Percentiles rank a stretch among this genome's conserved stretches.
phyloP scores from a whole-genome alignment of 2,797 vertebrate species.

The Erpetoichthys calabaricus region DNA sequence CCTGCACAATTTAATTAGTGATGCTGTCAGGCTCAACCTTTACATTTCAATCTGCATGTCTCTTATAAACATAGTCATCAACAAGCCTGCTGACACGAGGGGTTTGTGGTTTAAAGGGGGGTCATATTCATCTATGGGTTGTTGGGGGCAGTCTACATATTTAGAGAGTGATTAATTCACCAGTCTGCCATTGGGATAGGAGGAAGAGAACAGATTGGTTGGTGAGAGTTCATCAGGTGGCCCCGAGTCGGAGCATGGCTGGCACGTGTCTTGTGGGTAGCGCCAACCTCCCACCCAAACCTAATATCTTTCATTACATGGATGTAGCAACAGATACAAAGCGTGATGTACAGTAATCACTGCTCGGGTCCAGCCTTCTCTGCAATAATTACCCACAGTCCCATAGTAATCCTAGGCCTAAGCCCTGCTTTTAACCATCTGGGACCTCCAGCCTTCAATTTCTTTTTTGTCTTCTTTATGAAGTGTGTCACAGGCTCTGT shows the following conservation, averaged over 20 bases:
- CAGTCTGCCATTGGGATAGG: constrained; percentile 18
- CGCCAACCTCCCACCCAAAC: background rate
- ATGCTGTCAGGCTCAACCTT: constrained; percentile 44
- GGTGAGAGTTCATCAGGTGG: background rate
- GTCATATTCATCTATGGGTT: background rate
- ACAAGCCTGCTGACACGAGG: constrained; percentile 27
- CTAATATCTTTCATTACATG: constrained; percentile 8
- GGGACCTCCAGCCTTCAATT: constrained; percentile 66
- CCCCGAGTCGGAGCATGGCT: background rate
- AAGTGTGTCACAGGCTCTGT: too few species aligned
- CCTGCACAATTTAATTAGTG: constrained; percentile 89
- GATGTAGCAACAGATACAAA: constrained; percentile 8
- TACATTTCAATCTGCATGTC: constrained; percentile 47
- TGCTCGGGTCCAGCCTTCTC: constrained; percentile 68
- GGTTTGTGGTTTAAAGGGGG: background rate
- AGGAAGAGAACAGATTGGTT: constrained; percentile 4
- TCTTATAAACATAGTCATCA: constrained; percentile 34
- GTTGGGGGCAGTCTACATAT: constrained; percentile 14
- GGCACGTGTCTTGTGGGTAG: background rate
- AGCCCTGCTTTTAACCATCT: constrained; percentile 89
- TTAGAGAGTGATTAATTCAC: constrained; percentile 41
- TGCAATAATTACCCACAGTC: constrained; percentile 75
- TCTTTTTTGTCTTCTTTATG: constrained; percentile 11
- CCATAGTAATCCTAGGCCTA: constrained; percentile 93
- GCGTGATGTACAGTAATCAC: constrained; percentile 59